Evolutionary conservation across 2,113 vertebrate genomes (phyloP).

Genomic region (Pangasianodon hypophthalmus): DNA sequence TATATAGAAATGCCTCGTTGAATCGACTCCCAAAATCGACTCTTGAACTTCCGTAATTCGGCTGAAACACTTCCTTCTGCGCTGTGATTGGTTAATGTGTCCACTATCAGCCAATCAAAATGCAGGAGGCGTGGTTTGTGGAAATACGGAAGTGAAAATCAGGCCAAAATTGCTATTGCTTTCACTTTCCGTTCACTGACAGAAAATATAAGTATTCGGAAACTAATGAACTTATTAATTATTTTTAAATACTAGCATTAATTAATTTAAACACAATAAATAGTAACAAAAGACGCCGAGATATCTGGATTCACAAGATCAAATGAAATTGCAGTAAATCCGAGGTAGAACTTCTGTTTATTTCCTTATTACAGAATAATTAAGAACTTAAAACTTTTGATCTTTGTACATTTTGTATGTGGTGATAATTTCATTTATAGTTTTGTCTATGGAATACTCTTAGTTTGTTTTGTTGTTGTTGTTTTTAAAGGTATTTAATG

Average conservation of each 20-base stretch:
- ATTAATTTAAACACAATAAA: background rate
- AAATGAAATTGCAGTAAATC: background rate
- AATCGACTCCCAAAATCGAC: background rate
- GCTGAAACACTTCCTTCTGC: background rate
- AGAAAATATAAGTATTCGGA: background rate
- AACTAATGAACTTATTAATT: background rate
- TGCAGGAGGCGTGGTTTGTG: background rate
- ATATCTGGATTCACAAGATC: background rate
- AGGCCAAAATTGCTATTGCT: background rate
- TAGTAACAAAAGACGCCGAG: too few species aligned
- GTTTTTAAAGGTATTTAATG: background rate
- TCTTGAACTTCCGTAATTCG: background rate
- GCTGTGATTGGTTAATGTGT: background rate
- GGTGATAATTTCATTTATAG: background rate
- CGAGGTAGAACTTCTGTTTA: background rate
- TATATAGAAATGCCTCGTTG: background rate
- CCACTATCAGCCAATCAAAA: background rate
- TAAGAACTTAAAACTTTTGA: background rate
- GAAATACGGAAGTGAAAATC: background rate
- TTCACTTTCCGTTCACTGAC: constrained; percentile 39
- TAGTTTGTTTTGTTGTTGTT: background rate
- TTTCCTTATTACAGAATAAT: background rate
- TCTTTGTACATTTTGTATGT: background rate
- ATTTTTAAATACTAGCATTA: background rate
- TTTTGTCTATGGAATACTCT: background rate